Evolutionary conservation across 2,888 invertebrate species (phyloP), one percentile per base, ranked within the genome.

Genomic region (Pediacus dermestoides): DNA sequence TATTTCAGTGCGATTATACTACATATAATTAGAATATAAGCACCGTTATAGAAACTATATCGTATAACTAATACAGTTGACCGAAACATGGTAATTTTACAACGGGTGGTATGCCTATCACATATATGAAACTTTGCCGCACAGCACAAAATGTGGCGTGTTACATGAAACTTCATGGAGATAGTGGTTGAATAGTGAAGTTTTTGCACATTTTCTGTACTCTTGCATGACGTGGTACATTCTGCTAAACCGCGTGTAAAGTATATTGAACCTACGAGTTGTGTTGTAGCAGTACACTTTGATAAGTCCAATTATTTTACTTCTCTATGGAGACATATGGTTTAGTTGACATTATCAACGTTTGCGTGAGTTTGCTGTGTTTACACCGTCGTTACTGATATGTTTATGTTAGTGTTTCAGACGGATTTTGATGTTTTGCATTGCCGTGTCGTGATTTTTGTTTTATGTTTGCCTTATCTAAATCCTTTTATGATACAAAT

Each of bases 221-320:
- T 55, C 32, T 55, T 42, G 56, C 56, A 54, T 54, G 52, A 48
- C 52, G 38, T 37, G 35, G 26, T 25, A 38, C 50, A 48, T 46
- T 49, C 50, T 37, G 36, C 37, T 26, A 42, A 50, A 44, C 46
- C 46, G 39, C 42, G 44, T 49, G 51, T 52, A 52, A 53, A 42
- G 46, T 40, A 44, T 54, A 55, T 54, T 46, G 50, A 52, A 50
- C 47, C 50, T 45, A 46, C 40, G 43, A 43, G 22, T 41, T 37
- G 39, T 27, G 43, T 39, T 48, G 46, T 21, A 28, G 21, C 42
- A n/a, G n/a, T 45, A 26, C 39, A 36, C 44, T 53, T 52, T 50
- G 53, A 52, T 55, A 53, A 52, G 47, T 52, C 48, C 43, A 40
- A 50, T 51, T 49, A 47, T 45, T 43, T 44, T 43, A 34, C 40